phyloP scores from a whole-genome alignment of 2,113 vertebrate genomes.

The Thunnus thynnus region DNA sequence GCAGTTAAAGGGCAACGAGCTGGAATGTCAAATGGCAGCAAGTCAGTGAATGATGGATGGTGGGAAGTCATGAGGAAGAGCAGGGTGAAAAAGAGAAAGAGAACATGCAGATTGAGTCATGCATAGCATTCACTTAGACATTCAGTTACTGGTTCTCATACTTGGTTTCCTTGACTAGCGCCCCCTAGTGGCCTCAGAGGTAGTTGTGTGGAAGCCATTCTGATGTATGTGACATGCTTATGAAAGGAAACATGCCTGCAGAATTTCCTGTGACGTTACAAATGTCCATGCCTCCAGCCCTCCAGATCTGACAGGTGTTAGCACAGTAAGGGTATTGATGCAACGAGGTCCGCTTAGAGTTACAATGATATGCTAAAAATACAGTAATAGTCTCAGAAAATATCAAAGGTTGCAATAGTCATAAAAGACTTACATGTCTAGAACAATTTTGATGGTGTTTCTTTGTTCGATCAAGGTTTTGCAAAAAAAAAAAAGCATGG shows the following conservation, averaged over 20 bases:
- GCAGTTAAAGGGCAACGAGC: conserved; percentile 70
- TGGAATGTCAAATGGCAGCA: conserved; percentile 82
- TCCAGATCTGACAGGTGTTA: conserved; percentile 41
- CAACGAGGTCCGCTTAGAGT: conserved; percentile 24
- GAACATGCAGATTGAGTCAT: conserved; percentile 83
- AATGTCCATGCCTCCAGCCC: conserved; percentile 55
- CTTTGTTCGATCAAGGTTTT: conserved; percentile 20
- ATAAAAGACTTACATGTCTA: conserved; percentile 31
- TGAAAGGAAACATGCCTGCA: conserved; percentile 67
- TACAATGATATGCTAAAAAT: conserved; percentile 47
- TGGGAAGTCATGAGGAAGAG: conserved; percentile 51
- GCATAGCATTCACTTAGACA: conserved; percentile 81
- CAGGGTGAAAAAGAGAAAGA: conserved; percentile 56
- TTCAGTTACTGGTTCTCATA: conserved; percentile 64
- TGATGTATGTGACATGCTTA: conserved; percentile 76
- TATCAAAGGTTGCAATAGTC: conserved; percentile 59
- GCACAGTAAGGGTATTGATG: conserved; percentile 38
- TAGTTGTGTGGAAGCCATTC: conserved; percentile 80
- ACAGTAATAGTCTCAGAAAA: conserved; percentile 54
- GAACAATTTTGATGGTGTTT: conserved; percentile 14
- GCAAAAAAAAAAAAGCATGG: conserved; percentile 9
- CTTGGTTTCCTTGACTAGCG: conserved; percentile 69
- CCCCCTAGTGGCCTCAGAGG: conserved; percentile 81
- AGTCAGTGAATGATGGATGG: conserved; percentile 68
- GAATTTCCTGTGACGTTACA: conserved; percentile 43